Conservation (phyloP, 1,140 invertebrate species). For the Ostrea denselamellosa region DNA sequence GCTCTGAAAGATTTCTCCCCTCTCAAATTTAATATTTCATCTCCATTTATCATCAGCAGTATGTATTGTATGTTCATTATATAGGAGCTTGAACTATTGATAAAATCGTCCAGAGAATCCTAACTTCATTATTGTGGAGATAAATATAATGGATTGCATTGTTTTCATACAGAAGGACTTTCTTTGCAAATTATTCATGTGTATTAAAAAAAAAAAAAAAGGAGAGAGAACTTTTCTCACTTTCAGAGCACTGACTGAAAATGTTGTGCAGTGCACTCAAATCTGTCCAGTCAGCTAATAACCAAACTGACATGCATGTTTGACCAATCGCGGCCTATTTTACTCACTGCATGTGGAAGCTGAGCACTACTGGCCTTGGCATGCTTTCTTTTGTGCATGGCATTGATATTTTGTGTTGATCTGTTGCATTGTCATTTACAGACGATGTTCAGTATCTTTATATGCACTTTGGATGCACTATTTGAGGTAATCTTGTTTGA, state of each 20-base stretch:
- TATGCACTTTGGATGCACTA: conserved; percentile 33
- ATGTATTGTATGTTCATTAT: neutral
- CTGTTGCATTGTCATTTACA: conserved; percentile 39
- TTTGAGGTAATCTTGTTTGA: conserved; percentile 27
- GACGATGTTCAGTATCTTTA: conserved; percentile 16
- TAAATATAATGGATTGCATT: neutral
- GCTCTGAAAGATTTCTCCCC: conserved; percentile 12
- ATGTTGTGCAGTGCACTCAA: conserved; percentile 4
- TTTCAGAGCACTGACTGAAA: conserved; percentile 14
- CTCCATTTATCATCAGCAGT: neutral
- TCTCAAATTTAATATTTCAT: neutral
- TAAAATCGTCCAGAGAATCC: conserved; percentile 8
- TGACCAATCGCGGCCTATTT: neutral
- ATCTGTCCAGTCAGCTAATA: neutral
- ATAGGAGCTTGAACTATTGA: conserved; percentile 1
- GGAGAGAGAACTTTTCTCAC: neutral
- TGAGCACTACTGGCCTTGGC: neutral
- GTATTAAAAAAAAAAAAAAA: neutral
- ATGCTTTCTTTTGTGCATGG: neutral
- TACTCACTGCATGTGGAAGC: conserved; percentile 8
- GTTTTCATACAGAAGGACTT: neutral
- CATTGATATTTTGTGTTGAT: conserved; percentile 10
- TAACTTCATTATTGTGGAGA: neutral
- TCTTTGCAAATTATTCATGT: neutral
- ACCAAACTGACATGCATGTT: conserved; percentile 19